Conservation (phyloP, 2,797 vertebrate genomes). For the Zenarchopterus dispar region DNA sequence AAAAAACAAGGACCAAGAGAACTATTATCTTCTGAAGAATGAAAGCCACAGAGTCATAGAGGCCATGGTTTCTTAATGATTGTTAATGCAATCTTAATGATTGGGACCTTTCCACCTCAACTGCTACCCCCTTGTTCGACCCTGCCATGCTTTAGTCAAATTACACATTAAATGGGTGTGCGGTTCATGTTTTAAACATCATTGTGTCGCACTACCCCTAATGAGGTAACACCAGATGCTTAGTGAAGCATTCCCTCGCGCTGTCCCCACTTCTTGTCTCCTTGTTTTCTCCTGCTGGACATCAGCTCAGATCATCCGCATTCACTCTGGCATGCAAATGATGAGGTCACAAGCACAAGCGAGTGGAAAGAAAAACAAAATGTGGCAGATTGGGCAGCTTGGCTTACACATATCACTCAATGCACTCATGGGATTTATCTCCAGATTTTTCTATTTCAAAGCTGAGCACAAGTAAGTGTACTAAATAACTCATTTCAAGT, state of each 20-base stretch:
- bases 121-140: conserved; percentile 50
- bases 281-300: conserved; percentile 53
- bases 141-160: conserved; percentile 68
- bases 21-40: conserved; percentile 25
- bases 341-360: conserved; percentile 66
- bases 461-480: not conserved
- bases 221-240: conserved; percentile 79
- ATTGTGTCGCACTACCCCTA: conserved; percentile 58
- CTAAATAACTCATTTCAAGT: no score
- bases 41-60: conserved; percentile 11
- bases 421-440: not conserved
- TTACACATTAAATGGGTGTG: conserved; percentile 69
- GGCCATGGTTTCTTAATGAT: conserved; percentile 47
- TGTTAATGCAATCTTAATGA: conserved; percentile 66
- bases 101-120: conserved; percentile 54
- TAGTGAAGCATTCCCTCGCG: conserved; percentile 69
- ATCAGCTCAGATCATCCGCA: conserved; percentile 59
- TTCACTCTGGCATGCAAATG: conserved; percentile 47
- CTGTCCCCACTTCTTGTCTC: conserved; percentile 40
- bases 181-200: conserved; percentile 84
- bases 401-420: conserved; percentile 23
- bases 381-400: conserved; percentile 21
- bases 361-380: conserved; percentile 1
- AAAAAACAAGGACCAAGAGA: conserved; percentile 1
- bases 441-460: not conserved